phyloP scores from a whole-genome alignment of 1,140 invertebrate species.

The Orussus abietinus region DNA sequence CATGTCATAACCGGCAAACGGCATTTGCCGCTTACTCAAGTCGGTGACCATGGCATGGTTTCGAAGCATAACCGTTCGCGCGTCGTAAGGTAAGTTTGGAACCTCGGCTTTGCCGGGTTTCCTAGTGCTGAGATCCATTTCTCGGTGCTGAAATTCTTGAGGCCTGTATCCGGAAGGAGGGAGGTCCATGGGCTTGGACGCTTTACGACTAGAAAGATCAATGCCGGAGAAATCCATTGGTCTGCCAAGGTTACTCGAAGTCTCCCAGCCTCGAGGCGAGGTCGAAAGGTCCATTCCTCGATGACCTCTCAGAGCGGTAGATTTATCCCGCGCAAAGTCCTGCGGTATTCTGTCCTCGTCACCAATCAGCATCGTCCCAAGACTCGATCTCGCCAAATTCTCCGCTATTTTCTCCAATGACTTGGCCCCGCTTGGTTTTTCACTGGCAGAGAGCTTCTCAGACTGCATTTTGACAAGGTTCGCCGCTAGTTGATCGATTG shows the following conservation, averaged over 20 bases:
- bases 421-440: conserved; percentile 38
- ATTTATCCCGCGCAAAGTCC: conserved; percentile 19
- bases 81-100: conserved; percentile 35
- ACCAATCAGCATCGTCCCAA: conserved; percentile 25
- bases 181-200: conserved; percentile 29
- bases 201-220: conserved; percentile 47
- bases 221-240: conserved; percentile 49
- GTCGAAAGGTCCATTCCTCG: conserved; percentile 46
- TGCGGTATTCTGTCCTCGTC: conserved; percentile 31
- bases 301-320: conserved; percentile 20
- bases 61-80: conserved; percentile 39
- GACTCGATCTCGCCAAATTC: conserved; percentile 42
- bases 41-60: conserved; percentile 47
- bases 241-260: conserved; percentile 27
- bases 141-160: conserved; percentile 44
- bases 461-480: conserved; percentile 45
- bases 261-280: conserved; percentile 39
- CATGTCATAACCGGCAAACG: conserved; percentile 39
- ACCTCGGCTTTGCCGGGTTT: conserved; percentile 33
- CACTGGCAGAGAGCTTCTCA: conserved; percentile 44
- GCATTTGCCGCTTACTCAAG: conserved; percentile 44
- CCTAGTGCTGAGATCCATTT: conserved; percentile 48
- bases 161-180: conserved; percentile 27
- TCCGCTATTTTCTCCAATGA: conserved; percentile 49
- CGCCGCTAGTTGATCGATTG: conserved; percentile 46